A percentile compares a stretch with the other conserved stretches of the same genome.
Evolutionary conservation across 2,113 vertebrate species (phyloP).

Genomic region (Piprites chloris): DNA sequence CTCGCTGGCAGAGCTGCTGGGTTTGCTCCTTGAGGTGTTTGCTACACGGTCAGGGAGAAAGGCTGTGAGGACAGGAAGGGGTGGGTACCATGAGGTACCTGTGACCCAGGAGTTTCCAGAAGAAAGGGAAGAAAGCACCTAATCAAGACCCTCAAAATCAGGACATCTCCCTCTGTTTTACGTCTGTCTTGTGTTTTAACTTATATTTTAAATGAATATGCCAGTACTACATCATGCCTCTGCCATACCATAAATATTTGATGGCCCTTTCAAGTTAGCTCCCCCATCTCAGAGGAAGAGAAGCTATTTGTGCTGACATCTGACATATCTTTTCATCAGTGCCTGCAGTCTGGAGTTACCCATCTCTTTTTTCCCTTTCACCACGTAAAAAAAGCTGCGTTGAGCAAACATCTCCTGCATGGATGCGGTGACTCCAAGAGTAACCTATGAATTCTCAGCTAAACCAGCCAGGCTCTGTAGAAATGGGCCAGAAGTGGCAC

Average conservation of each 20-base stretch:
- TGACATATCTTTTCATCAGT: background rate
- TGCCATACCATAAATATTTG: conserved; percentile 30
- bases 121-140: background rate
- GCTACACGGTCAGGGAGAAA: background rate
- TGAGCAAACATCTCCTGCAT: background rate
- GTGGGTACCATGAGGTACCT: background rate
- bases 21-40: background rate
- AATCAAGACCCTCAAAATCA: background rate
- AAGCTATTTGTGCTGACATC: background rate
- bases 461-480: background rate
- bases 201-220: background rate
- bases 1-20: background rate
- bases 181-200: background rate
- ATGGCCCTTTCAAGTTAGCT: conserved; percentile 8
- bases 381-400: background rate
- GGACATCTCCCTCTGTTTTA: background rate
- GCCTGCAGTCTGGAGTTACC: background rate
- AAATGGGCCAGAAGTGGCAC: background rate
- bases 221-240: background rate
- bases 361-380: background rate
- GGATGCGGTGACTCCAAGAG: background rate
- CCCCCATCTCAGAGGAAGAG: background rate
- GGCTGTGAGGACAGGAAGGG: background rate
- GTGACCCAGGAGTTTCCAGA: background rate
- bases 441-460: background rate